Percentiles rank a stretch among this genome's conserved stretches.
phyloP scores from a whole-genome alignment of 1,140 invertebrate species.

The Neodiprion fabricii region DNA sequence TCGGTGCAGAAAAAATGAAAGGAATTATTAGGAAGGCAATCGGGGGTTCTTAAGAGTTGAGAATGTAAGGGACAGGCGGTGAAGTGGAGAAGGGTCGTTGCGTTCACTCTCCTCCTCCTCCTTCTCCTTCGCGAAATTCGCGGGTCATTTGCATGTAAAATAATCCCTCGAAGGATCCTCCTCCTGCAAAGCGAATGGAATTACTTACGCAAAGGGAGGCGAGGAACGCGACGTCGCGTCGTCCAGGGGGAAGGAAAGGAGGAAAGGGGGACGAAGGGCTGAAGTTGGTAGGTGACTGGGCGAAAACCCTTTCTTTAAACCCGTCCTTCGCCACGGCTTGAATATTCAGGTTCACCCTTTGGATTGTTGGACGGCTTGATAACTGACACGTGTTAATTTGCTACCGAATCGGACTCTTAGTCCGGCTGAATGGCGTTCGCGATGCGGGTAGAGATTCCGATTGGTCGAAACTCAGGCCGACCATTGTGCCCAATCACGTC shows the following conservation, averaged over 20 bases:
- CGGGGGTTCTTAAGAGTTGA: no score
- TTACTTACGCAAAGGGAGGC: not conserved
- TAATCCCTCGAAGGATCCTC: not conserved
- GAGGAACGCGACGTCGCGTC: not conserved
- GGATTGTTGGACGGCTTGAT: not conserved
- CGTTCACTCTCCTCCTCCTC: no score
- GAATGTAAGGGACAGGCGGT: no score
- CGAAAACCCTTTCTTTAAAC: not conserved
- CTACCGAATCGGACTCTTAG: no score
- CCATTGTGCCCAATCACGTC: no score
- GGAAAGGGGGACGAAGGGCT: not conserved
- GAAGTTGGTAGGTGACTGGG: not conserved
- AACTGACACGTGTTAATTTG: not conserved
- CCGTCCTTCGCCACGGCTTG: not conserved
- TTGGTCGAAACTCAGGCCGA: no score
- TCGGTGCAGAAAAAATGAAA: no score
- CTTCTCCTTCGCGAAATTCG: not conserved
- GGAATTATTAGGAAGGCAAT: no score
- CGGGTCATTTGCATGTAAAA: not conserved
- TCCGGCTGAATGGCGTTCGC: no score
- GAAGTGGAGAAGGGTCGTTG: no score
- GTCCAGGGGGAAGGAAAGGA: no score
- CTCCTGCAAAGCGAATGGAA: not conserved
- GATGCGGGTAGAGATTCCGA: no score
- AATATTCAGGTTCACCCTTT: conserved; percentile 1